phyloP scores from a whole-genome alignment of 2,113 vertebrate genomes.

The Brachirus orientalis region DNA sequence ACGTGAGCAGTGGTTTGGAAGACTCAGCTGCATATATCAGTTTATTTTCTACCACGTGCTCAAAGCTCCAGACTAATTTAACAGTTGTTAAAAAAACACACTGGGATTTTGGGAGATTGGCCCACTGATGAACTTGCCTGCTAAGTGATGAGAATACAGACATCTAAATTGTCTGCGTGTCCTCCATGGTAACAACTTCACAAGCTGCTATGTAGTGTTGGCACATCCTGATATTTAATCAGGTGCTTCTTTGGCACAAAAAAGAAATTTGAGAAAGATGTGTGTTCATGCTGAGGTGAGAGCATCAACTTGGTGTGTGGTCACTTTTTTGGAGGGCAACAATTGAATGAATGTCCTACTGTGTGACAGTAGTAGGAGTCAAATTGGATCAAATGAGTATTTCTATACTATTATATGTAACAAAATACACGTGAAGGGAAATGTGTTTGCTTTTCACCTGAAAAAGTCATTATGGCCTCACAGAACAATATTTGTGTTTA shows the following conservation, averaged over 20 bases:
- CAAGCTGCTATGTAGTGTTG: background rate
- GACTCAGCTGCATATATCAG: constrained; percentile 20
- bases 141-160: constrained; percentile 19
- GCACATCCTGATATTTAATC: background rate
- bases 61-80: constrained; percentile 34
- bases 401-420: background rate
- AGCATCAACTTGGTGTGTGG: background rate
- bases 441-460: too few relatives aligned
- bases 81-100: constrained; percentile 34
- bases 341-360: background rate
- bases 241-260: constrained; percentile 6
- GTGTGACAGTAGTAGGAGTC: background rate
- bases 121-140: constrained; percentile 24
- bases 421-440: background rate
- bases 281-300: background rate
- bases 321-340: background rate
- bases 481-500: background rate
- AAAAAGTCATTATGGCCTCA: too few relatives aligned
- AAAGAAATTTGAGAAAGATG: background rate
- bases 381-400: background rate
- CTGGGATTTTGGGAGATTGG: constrained; percentile 20
- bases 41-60: constrained; percentile 29
- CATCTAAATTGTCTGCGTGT: background rate
- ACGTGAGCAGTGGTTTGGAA: constrained; percentile 10
- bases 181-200: background rate